phyloP scores from a whole-genome alignment of 2,797 vertebrate species.

The Coluber constrictor region DNA sequence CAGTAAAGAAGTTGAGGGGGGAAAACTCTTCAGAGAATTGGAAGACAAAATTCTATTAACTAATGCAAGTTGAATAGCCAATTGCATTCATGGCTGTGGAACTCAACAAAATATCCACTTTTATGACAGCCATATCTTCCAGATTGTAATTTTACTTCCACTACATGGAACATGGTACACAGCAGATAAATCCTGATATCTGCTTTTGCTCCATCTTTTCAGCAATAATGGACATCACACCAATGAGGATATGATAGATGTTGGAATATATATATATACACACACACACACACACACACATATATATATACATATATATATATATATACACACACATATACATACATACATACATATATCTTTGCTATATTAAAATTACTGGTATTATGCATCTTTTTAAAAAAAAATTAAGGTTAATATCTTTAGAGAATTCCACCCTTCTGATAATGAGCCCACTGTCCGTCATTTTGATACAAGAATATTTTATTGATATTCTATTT shows the following conservation, averaged over 20 bases:
- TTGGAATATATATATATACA: too few relatives aligned
- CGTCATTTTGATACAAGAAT: not conserved
- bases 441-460: not conserved
- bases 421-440: not conserved
- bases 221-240: not conserved
- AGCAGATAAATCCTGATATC: not conserved
- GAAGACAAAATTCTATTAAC: slow-evolving; percentile 2
- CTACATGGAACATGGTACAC: not conserved
- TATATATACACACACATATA: too few relatives aligned
- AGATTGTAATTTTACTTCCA: not conserved
- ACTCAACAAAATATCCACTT: slow-evolving; percentile 2
- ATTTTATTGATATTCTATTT: not conserved
- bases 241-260: not conserved
- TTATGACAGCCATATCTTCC: not conserved
- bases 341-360: too few relatives aligned
- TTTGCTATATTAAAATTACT: not conserved
- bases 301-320: too few relatives aligned
- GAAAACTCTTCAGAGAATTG: not conserved
- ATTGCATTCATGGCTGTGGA: slow-evolving; percentile 1
- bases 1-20: not conserved
- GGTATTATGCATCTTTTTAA: not conserved
- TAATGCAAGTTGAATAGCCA: not conserved
- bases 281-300: too few relatives aligned
- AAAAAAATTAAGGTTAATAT: not conserved
- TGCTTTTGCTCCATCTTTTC: not conserved